Conservation (phyloP, 1,140 invertebrate genomes). For the Drosophila simulans region DNA sequence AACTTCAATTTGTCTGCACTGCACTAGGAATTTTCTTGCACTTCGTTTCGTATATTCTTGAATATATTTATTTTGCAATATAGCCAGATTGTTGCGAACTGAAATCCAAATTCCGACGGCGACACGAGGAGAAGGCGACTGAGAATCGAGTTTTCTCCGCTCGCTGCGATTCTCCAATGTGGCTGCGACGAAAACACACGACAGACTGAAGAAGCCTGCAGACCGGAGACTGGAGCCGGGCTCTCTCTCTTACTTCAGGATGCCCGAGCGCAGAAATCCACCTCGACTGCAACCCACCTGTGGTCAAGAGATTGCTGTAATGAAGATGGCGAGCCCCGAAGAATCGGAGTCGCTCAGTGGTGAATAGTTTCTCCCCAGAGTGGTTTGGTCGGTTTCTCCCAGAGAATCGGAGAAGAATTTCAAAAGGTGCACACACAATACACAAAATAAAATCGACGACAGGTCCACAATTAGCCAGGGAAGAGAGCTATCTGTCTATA, state of each 20-base stretch:
- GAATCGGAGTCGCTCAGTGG: constrained; percentile 27
- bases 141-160: constrained; percentile 52
- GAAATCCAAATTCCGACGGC: constrained; percentile 46
- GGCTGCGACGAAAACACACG: constrained; percentile 77
- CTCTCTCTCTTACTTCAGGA: constrained; percentile 15
- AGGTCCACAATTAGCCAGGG: constrained; percentile 81
- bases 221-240: constrained; percentile 20
- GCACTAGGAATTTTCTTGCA: constrained; percentile 37
- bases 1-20: constrained; percentile 37
- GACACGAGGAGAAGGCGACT: constrained; percentile 60
- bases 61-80: constrained; percentile 13
- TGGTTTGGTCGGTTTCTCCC: constrained; percentile 67
- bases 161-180: constrained; percentile 62
- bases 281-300: constrained; percentile 42
- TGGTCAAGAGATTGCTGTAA: constrained; percentile 47
- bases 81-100: constrained; percentile 26
- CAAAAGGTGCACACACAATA: constrained; percentile 64
- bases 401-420: constrained; percentile 61
- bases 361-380: constrained; percentile 52
- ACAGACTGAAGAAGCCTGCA: constrained; percentile 58
- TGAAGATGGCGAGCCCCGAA: constrained; percentile 49
- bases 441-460: constrained; percentile 69
- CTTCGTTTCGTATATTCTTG: constrained; percentile 11
- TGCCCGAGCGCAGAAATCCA: constrained; percentile 5
- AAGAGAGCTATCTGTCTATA: constrained; percentile 5